Conservation (phyloP, 2,888 invertebrate genomes). For the Nomada lathburiana region DNA sequence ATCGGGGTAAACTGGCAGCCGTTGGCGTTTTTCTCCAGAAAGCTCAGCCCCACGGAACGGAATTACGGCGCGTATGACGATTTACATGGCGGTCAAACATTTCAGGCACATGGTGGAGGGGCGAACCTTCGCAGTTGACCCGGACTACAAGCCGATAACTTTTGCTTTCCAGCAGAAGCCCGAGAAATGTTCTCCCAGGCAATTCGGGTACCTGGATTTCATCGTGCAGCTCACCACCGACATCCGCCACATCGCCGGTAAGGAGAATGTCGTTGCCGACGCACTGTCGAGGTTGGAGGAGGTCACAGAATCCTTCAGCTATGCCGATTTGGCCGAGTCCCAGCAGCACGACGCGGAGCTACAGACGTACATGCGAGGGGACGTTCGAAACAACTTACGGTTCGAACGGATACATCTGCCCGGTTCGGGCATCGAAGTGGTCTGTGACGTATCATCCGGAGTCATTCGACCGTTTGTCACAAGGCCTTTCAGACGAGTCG, state of each 20-base stretch:
- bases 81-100: background rate
- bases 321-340: background rate
- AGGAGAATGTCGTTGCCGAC: constrained; percentile 31
- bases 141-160: background rate
- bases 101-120: constrained; percentile 49
- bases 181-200: constrained; percentile 62
- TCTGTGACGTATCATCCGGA: background rate
- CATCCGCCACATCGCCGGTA: constrained; percentile 25
- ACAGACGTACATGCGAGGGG: background rate
- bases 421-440: background rate
- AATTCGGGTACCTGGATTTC: constrained; percentile 66
- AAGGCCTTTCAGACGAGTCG: background rate
- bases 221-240: constrained; percentile 43
- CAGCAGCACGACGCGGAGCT: no score
- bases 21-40: background rate
- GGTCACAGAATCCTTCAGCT: background rate
- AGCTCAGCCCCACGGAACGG: background rate
- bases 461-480: constrained; percentile 3
- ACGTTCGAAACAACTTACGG: background rate
- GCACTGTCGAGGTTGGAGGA: constrained; percentile 31
- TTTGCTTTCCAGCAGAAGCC: constrained; percentile 55
- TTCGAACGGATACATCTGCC: background rate
- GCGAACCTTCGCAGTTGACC: constrained; percentile 13
- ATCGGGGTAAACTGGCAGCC: constrained; percentile 36
- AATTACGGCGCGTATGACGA: constrained; percentile 8